Evolutionary conservation across 2,113 vertebrate genomes (phyloP).

Genomic region (Turnix velox): DNA sequence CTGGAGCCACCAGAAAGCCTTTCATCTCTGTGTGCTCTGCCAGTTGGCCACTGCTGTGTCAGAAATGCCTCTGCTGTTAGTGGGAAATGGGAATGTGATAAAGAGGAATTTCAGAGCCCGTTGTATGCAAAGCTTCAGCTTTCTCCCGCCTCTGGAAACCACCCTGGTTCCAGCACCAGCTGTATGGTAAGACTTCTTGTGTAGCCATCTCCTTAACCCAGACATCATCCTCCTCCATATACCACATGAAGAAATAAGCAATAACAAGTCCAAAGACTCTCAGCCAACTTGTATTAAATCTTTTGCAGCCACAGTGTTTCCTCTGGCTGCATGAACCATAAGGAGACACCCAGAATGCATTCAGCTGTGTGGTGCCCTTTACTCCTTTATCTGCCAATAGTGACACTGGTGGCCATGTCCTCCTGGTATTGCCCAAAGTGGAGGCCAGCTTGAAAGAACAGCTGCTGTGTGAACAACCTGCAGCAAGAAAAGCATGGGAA

Average conservation of each 20-base stretch:
- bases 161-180: background rate
- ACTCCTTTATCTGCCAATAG: background rate
- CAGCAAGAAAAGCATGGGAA: background rate
- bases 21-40: constrained; percentile 22
- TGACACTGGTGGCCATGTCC: background rate
- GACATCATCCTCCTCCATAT: background rate
- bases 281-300: background rate
- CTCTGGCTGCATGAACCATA: background rate
- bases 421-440: background rate
- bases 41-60: constrained; percentile 24
- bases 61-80: constrained; percentile 6
- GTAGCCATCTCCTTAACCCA: background rate
- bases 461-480: rapidly evolving
- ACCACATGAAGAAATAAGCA: background rate
- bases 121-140: background rate
- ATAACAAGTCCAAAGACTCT: background rate
- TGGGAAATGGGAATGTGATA: background rate
- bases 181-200: background rate
- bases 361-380: background rate
- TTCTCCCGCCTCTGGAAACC: background rate
- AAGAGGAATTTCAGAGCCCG: background rate
- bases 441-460: background rate
- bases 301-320: background rate
- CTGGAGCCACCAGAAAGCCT: background rate
- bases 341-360: background rate